Evolutionary conservation across 2,797 vertebrate genomes (phyloP).

Genomic region (Spea hammondii): DNA sequence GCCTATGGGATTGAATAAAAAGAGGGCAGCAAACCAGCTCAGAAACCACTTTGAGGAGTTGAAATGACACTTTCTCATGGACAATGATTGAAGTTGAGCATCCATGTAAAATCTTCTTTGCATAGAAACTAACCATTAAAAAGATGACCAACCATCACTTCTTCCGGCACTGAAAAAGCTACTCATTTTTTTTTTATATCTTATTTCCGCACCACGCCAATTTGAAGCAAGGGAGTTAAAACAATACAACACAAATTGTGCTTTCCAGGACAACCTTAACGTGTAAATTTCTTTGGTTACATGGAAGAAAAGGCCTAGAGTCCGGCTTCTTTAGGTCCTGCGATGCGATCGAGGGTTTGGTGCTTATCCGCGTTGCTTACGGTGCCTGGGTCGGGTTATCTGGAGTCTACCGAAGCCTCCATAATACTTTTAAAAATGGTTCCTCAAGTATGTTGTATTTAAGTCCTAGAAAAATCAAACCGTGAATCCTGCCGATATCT

Average conservation of each 20-base stretch:
- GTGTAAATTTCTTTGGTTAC: conserved; percentile 40
- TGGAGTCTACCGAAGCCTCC: background rate
- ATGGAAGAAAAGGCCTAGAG: conserved; percentile 40
- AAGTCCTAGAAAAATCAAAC: background rate
- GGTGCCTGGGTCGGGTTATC: background rate
- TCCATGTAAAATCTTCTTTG: no score
- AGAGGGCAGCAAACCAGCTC: no score
- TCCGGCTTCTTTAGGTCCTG: background rate
- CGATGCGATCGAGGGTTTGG: conserved; percentile 1
- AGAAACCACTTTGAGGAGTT: no score
- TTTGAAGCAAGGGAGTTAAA: background rate
- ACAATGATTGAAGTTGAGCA: no score
- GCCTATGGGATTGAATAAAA: no score
- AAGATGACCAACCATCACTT: no score
- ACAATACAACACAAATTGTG: background rate
- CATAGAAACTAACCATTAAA: no score
- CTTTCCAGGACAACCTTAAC: background rate
- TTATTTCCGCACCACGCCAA: no score
- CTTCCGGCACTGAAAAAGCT: no score
- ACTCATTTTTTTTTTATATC: no score
- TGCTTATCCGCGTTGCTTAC: background rate
- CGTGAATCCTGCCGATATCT: no score
- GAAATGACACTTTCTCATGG: no score
- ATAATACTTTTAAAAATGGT: conserved; percentile 18
- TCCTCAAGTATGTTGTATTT: background rate